phyloP scores from a whole-genome alignment of 2,113 vertebrate species.

The Cyprinus carpio region DNA sequence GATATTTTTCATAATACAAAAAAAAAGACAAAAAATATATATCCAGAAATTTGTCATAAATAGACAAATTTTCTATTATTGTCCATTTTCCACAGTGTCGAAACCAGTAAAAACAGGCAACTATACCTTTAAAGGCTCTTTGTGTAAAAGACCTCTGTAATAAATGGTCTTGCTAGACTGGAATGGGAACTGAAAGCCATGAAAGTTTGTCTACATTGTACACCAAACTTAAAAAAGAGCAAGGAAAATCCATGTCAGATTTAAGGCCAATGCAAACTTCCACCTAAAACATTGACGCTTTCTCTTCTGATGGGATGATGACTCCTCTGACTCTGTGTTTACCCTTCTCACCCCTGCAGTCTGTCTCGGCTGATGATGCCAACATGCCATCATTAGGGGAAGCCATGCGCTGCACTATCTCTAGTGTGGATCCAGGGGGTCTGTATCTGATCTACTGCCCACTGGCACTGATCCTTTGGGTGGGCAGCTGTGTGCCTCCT shows the following conservation, averaged over 20 bases:
- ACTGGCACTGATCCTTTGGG: slow-evolving; percentile 75
- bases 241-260: neutral
- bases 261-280: neutral
- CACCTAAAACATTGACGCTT: neutral
- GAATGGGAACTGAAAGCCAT: no score
- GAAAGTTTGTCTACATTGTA: neutral
- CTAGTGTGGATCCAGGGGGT: slow-evolving; percentile 65
- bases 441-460: slow-evolving; percentile 72
- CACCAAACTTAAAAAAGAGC: neutral
- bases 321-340: neutral
- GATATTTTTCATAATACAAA: no score
- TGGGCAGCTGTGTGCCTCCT: slow-evolving; percentile 67
- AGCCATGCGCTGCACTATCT: slow-evolving; percentile 66
- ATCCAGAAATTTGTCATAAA: no score
- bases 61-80: no score
- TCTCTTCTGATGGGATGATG: neutral
- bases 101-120: no score
- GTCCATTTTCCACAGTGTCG: no score
- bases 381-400: slow-evolving; percentile 22
- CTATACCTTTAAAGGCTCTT: no score
- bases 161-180: no score
- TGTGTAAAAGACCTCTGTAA: no score
- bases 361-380: slow-evolving; percentile 27
- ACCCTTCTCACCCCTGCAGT: slow-evolving; percentile 50
- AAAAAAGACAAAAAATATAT: no score